Percentiles rank a stretch among this genome's conserved stretches.
These are phyloP conservation scores for Premnoplex brunnescens DNA, from an alignment of 2,797 vertebrate species.

Conservation along the genomic window DNA sequence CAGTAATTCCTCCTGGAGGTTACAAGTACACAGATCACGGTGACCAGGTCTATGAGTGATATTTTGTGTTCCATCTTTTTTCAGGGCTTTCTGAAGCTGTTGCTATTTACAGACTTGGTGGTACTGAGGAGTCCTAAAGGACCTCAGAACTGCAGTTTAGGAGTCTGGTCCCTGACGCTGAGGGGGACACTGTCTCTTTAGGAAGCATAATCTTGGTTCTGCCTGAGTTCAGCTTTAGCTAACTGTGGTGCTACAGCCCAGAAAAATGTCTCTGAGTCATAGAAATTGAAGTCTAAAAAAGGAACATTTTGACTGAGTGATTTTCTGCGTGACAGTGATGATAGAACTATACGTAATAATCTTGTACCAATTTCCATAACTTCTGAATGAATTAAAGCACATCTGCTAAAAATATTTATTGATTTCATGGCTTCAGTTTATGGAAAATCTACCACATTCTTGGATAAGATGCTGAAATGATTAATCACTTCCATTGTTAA, in stretches of 20 bases:
- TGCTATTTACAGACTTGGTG: neutral
- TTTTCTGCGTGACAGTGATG: neutral
- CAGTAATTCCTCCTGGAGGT: neutral
- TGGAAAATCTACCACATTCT: neutral
- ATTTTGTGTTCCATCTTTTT: neutral
- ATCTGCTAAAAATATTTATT: neutral
- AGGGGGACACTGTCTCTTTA: neutral
- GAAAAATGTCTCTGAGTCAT: neutral
- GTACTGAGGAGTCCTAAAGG: neutral
- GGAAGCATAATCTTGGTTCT: neutral
- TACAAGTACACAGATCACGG: accelerated
- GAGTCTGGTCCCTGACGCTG: neutral
- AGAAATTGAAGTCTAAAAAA: neutral
- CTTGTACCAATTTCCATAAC: neutral
- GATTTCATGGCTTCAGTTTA: neutral
- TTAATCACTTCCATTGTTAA: neutral
- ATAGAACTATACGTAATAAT: neutral
- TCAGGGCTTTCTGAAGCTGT: neutral
- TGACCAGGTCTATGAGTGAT: accelerated
- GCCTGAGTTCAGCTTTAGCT: neutral
- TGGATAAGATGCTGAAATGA: neutral
- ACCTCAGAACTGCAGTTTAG: neutral
- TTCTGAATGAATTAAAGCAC: conserved; percentile 10
- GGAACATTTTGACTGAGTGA: neutral
- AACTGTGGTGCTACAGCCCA: neutral